Evolutionary conservation across 2,113 vertebrate genomes (phyloP).

Genomic region (Emydura subglobosa): DNA sequence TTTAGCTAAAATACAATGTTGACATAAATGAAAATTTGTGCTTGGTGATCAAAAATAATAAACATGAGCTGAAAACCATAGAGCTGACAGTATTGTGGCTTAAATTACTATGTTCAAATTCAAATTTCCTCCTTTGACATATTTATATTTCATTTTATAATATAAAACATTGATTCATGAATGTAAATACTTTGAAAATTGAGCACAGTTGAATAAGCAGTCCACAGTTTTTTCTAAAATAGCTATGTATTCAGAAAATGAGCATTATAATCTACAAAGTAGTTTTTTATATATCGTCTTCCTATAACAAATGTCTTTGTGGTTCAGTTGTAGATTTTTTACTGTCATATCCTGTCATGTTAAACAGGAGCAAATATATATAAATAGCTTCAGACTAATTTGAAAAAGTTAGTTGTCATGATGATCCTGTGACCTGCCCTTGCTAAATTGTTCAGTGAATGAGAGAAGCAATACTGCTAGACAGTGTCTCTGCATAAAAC

Average conservation of each 20-base stretch:
- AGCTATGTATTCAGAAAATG: background rate
- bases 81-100: background rate
- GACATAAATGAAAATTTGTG: background rate
- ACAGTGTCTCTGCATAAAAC: background rate
- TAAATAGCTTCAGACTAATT: background rate
- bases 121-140: conserved; percentile 9
- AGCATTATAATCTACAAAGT: conserved; percentile 18
- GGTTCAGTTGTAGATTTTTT: background rate
- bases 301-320: background rate
- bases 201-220: conserved; percentile 22
- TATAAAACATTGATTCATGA: conserved; percentile 12
- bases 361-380: background rate
- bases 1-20: background rate
- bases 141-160: conserved; percentile 42
- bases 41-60: conserved; percentile 1
- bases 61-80: background rate
- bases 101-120: conserved; percentile 38
- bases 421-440: background rate
- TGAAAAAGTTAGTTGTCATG: background rate
- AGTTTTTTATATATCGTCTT: background rate
- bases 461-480: background rate
- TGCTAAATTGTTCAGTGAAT: background rate
- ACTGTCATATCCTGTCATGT: background rate
- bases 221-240: conserved; percentile 1
- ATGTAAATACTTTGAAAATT: conserved; percentile 40